These are phyloP conservation scores for Meliscaeva auricollis DNA, from an alignment of 2,888 invertebrate genomes.

Conservation along the genomic window DNA sequence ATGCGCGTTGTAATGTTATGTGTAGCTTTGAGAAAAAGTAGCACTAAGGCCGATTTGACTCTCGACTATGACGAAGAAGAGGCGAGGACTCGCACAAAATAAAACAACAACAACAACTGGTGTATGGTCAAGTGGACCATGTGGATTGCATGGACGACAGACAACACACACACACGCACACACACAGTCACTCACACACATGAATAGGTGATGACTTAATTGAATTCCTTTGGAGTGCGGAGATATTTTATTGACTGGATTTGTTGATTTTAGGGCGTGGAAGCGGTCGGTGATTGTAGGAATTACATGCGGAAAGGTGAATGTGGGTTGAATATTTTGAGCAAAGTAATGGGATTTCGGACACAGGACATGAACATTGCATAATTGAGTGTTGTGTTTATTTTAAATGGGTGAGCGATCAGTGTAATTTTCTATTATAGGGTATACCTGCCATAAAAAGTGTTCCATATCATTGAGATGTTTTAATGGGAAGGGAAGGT, in stretches of 20 bases:
- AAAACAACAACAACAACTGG: not conserved
- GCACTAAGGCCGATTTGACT: not conserved
- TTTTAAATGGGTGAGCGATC: not conserved
- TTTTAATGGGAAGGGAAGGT: not conserved
- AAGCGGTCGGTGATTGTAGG: conserved; percentile 53
- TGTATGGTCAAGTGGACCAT: conserved; percentile 64
- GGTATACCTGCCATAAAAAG: not conserved
- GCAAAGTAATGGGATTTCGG: conserved; percentile 5
- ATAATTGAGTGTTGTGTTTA: conserved; percentile 30
- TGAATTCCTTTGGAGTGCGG: conserved; percentile 63
- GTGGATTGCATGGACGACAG: conserved; percentile 8
- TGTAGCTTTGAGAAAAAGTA: conserved; percentile 2
- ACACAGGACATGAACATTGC: conserved; percentile 25
- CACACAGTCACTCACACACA: conserved; percentile 29
- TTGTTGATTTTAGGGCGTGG: conserved; percentile 73
- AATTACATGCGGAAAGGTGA: conserved; percentile 25
- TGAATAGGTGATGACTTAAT: conserved; percentile 73
- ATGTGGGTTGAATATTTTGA: conserved; percentile 47
- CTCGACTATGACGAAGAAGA: not conserved
- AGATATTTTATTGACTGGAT: conserved; percentile 62
- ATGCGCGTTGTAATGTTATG: conserved; percentile 19
- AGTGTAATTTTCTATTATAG: not conserved
- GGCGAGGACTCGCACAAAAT: not conserved
- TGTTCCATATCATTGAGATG: not conserved
- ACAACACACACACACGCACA: conserved; percentile 2